Evolutionary conservation across 2,113 vertebrate species (phyloP), one percentile per base, ranked within the genome.

Genomic region (Apteryx mantelli): DNA sequence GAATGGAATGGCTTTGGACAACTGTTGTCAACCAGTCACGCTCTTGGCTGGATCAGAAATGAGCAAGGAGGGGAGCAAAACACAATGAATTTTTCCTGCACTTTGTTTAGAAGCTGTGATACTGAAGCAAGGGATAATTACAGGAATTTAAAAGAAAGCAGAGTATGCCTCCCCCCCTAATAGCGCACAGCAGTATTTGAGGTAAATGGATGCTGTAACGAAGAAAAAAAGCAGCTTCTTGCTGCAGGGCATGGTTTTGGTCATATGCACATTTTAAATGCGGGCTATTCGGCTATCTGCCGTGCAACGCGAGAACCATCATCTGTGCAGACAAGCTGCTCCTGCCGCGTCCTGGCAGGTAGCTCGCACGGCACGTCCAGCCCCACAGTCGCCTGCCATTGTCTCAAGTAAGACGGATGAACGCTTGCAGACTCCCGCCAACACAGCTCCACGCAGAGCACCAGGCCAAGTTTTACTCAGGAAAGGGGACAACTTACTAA

Each of bases 231-330:
- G 0, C 38, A 87, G 14, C 53, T 42, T 74, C 53, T 78, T 92
- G 53, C 30, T 25, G 34, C 0, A 0, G 56, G 34, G 12, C 66
- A 56, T 6, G 75, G 26, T 66, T 76, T 58, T 0, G 11, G 66
- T 64, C 76, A 63, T 6, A 11, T 5, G 46, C 9, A 64, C 0
- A 0, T 40, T 93, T 79, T 50, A 79, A 63, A 88, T 28, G 28
- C 82, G 13, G 25, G 20, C 56, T 32, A 38, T 26, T 88, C 40
- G 53, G 63, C 70, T 63, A 17, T 8, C 34, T 61, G 73, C 74
- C 16, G 36, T 42, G 46, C 71, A 78, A 40, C 13, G 15, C 34
- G 48, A 78, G 36, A 73, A 78, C 65, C 46, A 82, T 61, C 16
- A 44, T 19, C 52, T 68, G 30, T 36, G 42, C 81, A 28, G 58